A percentile compares a stretch with the other conserved stretches of the same genome.
phyloP scores from a whole-genome alignment of 2,113 vertebrate species.

The Prietella phreatophila region DNA sequence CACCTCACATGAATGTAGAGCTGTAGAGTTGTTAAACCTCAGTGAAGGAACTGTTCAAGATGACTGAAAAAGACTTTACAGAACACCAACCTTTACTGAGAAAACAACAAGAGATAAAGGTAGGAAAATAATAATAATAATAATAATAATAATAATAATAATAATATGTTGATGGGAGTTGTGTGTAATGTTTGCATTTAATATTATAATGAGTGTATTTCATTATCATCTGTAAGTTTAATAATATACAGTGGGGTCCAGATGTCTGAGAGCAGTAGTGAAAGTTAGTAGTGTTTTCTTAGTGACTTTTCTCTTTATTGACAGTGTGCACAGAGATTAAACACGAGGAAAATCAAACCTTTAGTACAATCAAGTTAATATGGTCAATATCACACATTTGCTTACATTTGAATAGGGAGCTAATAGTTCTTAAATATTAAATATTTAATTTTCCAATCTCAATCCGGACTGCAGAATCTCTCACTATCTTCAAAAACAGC shows the following conservation, averaged over 20 bases:
- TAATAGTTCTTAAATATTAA: background rate
- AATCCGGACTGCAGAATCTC: too few relatives aligned
- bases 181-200: background rate
- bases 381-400: background rate
- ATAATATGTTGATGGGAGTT: background rate
- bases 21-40: background rate
- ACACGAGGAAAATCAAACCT: background rate
- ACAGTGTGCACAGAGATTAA: background rate
- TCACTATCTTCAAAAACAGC: too few relatives aligned
- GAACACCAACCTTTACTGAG: constrained; percentile 63
- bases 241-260: too few relatives aligned
- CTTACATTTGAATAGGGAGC: background rate
- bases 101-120: constrained; percentile 53
- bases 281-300: too few relatives aligned
- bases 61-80: background rate
- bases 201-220: background rate
- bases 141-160: background rate
- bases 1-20: background rate
- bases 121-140: constrained; percentile 48
- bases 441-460: too few relatives aligned
- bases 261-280: too few relatives aligned
- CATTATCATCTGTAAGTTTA: too few relatives aligned
- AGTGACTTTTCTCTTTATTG: background rate
- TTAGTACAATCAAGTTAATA: background rate
- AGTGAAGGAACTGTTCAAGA: background rate